phyloP scores from a whole-genome alignment of 2,113 vertebrate genomes.

The Crocuta crocuta region DNA sequence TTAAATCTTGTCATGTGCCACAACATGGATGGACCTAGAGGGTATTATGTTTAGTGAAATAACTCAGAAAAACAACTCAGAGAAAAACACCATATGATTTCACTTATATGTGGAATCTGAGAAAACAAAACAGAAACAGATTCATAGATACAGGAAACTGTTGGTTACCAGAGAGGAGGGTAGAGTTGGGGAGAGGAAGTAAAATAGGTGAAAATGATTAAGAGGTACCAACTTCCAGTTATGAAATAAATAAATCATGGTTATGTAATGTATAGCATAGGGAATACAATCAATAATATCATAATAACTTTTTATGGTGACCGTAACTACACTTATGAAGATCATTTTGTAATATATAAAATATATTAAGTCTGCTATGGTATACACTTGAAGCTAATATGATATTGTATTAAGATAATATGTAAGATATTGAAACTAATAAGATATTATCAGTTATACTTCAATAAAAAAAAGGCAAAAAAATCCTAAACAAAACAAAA shows the following conservation, averaged over 20 bases:
- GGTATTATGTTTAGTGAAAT: background rate
- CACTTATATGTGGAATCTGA: background rate
- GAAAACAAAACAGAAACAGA: background rate
- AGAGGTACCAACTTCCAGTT: background rate
- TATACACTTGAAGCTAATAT: background rate
- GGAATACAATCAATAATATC: background rate
- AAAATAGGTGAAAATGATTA: background rate
- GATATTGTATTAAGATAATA: background rate
- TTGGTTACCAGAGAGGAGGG: background rate
- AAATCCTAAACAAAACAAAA: background rate
- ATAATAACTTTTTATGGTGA: background rate
- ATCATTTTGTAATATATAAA: background rate
- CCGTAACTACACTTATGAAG: background rate
- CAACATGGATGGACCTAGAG: background rate
- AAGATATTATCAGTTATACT: background rate
- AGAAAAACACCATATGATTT: background rate
- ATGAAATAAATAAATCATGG: background rate
- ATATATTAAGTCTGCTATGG: background rate
- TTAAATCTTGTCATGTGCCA: background rate
- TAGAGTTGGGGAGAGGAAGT: background rate
- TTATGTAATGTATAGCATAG: background rate
- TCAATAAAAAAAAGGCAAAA: background rate
- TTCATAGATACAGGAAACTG: background rate
- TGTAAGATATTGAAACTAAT: background rate
- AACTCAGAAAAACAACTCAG: background rate